These are phyloP conservation scores for Ridgeia piscesae DNA, from an alignment of 1,140 invertebrate species.

Conservation along the genomic window DNA sequence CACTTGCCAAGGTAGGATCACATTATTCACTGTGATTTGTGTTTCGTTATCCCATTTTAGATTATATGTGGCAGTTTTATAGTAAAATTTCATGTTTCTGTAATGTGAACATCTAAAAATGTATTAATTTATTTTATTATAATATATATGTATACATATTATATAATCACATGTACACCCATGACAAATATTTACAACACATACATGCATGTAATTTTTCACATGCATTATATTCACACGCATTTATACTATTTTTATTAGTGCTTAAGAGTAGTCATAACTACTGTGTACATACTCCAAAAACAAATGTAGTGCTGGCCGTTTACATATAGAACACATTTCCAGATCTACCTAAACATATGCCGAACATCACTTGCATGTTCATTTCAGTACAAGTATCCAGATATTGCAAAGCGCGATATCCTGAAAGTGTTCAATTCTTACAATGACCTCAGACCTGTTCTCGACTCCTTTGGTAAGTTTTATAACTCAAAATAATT, in stretches of 20 bases:
- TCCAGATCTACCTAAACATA: background rate
- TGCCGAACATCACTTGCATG: background rate
- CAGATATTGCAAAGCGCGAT: conserved; percentile 74
- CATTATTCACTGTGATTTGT: background rate
- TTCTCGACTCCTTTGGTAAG: conserved; percentile 69
- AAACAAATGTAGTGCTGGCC: background rate
- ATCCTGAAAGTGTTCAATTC: conserved; percentile 69
- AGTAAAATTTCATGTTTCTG: background rate
- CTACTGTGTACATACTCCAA: background rate
- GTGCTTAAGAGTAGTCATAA: too few relatives aligned
- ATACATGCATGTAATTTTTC: too few relatives aligned
- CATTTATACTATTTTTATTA: too few relatives aligned
- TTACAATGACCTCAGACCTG: conserved; percentile 72
- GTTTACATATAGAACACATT: background rate
- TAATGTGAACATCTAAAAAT: background rate
- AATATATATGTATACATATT: too few relatives aligned
- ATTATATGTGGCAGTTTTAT: background rate
- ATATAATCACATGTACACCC: too few relatives aligned
- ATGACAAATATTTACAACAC: too few relatives aligned
- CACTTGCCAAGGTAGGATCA: conserved; percentile 13
- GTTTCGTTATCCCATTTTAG: background rate
- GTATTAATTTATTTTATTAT: too few relatives aligned
- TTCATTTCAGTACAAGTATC: conserved; percentile 69
- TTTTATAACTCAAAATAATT: conserved; percentile 18
- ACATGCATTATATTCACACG: too few relatives aligned